Evolutionary conservation across 2,113 vertebrate species (phyloP).

Genomic region (Columba janthina): DNA sequence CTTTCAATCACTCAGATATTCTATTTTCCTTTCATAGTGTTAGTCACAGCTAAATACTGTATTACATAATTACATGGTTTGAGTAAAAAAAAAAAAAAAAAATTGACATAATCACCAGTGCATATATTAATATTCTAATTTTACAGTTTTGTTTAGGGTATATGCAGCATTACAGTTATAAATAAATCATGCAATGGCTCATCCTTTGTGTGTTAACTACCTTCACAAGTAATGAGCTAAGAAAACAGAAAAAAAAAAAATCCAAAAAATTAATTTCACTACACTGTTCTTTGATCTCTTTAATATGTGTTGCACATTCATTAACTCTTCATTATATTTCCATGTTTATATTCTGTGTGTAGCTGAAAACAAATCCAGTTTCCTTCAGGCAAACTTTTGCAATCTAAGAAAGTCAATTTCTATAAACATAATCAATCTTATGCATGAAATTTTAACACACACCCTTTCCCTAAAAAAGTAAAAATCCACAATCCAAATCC

Average conservation of each 20-base stretch:
- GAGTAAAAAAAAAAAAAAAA: constrained; percentile 24
- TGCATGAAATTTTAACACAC: constrained; percentile 49
- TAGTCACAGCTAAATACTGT: constrained; percentile 42
- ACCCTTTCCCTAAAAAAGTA: background rate
- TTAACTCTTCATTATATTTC: constrained; percentile 73
- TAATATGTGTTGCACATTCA: constrained; percentile 47
- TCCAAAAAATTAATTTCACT: constrained; percentile 40
- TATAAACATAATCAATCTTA: constrained; percentile 63
- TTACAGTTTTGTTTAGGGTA: constrained; percentile 51
- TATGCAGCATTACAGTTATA: constrained; percentile 28
- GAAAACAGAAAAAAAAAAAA: constrained; percentile 26
- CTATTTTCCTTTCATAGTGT: background rate
- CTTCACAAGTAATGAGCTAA: constrained; percentile 54
- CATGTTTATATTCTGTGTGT: constrained; percentile 50
- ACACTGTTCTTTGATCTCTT: constrained; percentile 51
- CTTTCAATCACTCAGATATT: background rate
- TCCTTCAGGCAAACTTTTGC: constrained; percentile 59
- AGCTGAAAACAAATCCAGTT: constrained; percentile 53
- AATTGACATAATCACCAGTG: constrained; percentile 33
- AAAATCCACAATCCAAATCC: background rate
- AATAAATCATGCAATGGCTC: constrained; percentile 50
- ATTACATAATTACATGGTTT: constrained; percentile 65
- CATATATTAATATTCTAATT: constrained; percentile 62
- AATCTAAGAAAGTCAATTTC: constrained; percentile 64
- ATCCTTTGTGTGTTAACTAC: constrained; percentile 61